Evolutionary conservation across 2,888 invertebrate species (phyloP).

Genomic region (Eupithecia exiguata): DNA sequence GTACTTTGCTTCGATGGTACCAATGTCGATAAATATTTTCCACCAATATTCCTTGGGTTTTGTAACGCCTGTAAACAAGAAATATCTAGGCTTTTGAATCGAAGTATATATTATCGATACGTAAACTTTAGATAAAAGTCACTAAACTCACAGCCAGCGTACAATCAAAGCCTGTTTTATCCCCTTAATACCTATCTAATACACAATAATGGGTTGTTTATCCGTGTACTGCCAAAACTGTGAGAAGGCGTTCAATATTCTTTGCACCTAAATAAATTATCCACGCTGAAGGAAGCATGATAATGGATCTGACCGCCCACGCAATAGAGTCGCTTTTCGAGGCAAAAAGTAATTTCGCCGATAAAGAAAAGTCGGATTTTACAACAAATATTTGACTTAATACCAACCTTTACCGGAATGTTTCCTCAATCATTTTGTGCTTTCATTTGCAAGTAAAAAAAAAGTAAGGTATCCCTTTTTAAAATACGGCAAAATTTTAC

Average conservation of each 20-base stretch:
- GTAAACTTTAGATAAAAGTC: too few species aligned
- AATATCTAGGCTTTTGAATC: too few species aligned
- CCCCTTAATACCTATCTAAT: background rate
- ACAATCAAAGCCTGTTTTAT: background rate
- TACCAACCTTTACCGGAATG: background rate
- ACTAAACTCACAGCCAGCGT: background rate
- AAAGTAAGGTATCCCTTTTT: background rate
- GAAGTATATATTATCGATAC: too few species aligned
- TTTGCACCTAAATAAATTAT: constrained; percentile 40
- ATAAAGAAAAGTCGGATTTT: background rate
- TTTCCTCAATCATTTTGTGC: background rate
- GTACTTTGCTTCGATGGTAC: too few species aligned
- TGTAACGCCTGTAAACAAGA: too few species aligned
- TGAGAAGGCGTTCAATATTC: constrained; percentile 39
- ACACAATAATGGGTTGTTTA: background rate
- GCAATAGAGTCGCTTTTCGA: background rate
- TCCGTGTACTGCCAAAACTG: constrained; percentile 24
- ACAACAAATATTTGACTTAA: background rate
- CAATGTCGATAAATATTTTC: too few species aligned
- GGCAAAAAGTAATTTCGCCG: background rate
- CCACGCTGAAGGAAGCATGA: constrained; percentile 35
- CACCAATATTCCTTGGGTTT: too few species aligned
- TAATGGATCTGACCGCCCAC: constrained; percentile 36
- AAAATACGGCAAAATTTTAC: background rate
- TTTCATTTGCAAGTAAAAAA: too few species aligned